Evolutionary conservation across 1,140 invertebrate genomes (phyloP).

Genomic region (Pogonomyrmex californicus): DNA sequence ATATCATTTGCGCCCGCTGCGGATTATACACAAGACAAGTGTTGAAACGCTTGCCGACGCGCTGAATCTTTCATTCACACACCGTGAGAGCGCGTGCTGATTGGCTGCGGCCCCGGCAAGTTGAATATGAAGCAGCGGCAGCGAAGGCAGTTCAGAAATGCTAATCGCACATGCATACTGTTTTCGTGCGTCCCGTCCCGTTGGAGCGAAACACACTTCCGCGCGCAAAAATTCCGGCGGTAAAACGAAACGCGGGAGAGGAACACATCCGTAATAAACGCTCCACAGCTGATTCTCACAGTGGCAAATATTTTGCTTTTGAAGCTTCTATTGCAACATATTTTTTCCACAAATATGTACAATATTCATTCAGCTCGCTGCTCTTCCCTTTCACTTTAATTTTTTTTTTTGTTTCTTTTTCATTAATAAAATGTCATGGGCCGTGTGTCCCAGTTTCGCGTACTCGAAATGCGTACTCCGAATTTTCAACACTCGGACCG

Average conservation of each 20-base stretch:
- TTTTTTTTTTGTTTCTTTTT: background rate
- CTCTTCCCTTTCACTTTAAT: background rate
- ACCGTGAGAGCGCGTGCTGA: conserved; percentile 38
- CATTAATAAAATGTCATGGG: background rate
- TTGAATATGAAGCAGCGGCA: conserved; percentile 55
- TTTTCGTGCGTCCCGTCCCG: conserved; percentile 38
- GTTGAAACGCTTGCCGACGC: conserved; percentile 43
- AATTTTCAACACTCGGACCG: too few species aligned
- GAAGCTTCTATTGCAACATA: background rate
- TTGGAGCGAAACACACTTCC: conserved; percentile 8
- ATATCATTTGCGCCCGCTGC: conserved; percentile 13
- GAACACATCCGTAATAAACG: conserved; percentile 23
- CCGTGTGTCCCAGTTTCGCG: background rate
- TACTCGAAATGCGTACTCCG: background rate
- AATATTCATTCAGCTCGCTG: conserved; percentile 10
- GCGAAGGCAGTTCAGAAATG: conserved; percentile 55
- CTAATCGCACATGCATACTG: conserved; percentile 61
- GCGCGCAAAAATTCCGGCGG: conserved; percentile 47
- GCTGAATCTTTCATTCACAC: conserved; percentile 65
- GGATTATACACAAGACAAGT: conserved; percentile 59
- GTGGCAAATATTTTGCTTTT: conserved; percentile 25
- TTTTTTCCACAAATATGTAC: conserved; percentile 27
- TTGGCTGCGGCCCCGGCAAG: conserved; percentile 38
- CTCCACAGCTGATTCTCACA: background rate
- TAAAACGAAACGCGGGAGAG: background rate